Base-by-base conservation (phyloP, 2,113 vertebrate genomes). In the Pseudorectes ferrugineus region DNA sequence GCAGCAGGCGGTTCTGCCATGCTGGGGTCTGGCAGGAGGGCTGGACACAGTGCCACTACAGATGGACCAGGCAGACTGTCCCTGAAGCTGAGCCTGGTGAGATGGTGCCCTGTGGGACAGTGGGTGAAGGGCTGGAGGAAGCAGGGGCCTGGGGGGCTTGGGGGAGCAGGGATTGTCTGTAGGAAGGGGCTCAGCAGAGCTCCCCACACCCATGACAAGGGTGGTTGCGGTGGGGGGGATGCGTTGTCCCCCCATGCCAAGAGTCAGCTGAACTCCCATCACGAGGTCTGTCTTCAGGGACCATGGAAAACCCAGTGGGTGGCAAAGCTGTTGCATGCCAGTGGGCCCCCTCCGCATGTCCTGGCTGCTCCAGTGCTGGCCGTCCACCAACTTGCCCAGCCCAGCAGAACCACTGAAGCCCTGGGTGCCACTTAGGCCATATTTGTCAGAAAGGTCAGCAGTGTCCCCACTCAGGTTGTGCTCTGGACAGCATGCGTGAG, bases 301-400 rank as follows among this genome's bases (percentile, higher is more conserved):
- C 18, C 3, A 4, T 19, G 52, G 73, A 28, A 0, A 9, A 28
- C 10, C 1, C 0, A 0, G 26, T 1, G 22, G 42, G 15, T 31
- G 65, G 45, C 48, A 72, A 52, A 89, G 36, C 48, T 75, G 48
- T 72, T 85, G 70, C 20, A 4, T 89, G 61, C 22, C 40, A 35
- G 16, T 1, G 15, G 12, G 10, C 4, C 18, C 61, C 1, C n/a
- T 63, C 20, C 16, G 16, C 49, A 1, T 4, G 5, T 67, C 31
- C 40, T 7, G 9, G 12, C 43, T 62, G 31, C 61, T 57, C 43
- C 54, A 46, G 45, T 12, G 1, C 33, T 48, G 58, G 11, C 42
- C 1, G 16, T 16, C 54, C 25, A 9, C n/a, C 0, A 10, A 31
- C n/a, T 79, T 35, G n/a, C 57, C 0, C 4, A 77, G 45, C 26